Evolutionary conservation across 2,797 vertebrate genomes (phyloP).

Genomic region (Alca torda): DNA sequence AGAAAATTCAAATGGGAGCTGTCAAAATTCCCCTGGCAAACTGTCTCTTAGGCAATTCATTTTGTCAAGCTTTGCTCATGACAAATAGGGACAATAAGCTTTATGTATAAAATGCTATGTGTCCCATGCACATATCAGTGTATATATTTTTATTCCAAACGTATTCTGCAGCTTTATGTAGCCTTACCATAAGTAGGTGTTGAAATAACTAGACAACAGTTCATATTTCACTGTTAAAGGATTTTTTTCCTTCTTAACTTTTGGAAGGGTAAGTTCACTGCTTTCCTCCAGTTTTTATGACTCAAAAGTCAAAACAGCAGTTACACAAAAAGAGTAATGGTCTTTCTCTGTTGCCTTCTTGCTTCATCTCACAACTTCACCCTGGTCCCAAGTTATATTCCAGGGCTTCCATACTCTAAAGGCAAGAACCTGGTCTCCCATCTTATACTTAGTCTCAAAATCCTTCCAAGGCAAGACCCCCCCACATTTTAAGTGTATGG

Average conservation of each 20-base stretch:
- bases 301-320: slow-evolving; percentile 12
- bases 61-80: not conserved
- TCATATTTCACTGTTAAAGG: not conserved
- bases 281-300: slow-evolving; percentile 12
- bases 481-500: not conserved
- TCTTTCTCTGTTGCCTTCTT: not conserved
- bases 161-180: slow-evolving; percentile 8
- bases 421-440: not conserved
- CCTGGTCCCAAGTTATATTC: not conserved
- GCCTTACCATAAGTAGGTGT: not conserved
- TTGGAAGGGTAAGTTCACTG: slow-evolving; percentile 13
- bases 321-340: not conserved
- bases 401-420: not conserved
- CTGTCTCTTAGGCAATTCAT: not conserved
- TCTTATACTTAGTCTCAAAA: not conserved
- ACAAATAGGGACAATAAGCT: slow-evolving; percentile 2
- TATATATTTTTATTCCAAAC: slow-evolving; percentile 22
- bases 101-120: not conserved
- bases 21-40: not conserved
- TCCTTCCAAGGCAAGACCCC: not conserved
- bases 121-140: not conserved
- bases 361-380: not conserved
- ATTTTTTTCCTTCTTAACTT: not conserved
- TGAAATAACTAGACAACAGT: slow-evolving; percentile 34
- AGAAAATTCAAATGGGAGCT: not conserved